Evolutionary conservation across 2,113 vertebrate species (phyloP), one percentile per base, ranked within the genome.

Genomic region (Eleginops maclovinus): DNA sequence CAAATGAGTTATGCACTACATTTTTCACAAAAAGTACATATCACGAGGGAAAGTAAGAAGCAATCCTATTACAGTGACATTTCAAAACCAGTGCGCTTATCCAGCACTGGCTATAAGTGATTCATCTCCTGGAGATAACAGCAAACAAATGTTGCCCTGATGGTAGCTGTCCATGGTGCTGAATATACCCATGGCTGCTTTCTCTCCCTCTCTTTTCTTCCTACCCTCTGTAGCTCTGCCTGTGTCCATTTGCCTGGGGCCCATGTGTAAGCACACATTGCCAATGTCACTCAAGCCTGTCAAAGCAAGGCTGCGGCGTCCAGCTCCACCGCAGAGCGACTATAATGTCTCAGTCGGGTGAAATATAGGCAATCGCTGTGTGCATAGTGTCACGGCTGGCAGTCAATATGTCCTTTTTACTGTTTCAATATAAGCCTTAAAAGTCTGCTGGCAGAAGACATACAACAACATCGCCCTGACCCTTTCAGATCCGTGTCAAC

Each of bases 331-430:
- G 11, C 76, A 41, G 70, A 16, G 15, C 4, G 1, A 40, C 82
- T 80, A 77, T 63, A 82, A 87, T 64, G 75, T 79, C 68, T 60
- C 75, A 65, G 65, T 67, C 77, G 49, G 55, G 65, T 87, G 88
- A 91, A 91, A 85, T 90, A 89, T 84, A 85, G 75, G 79, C 83
- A 77, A 83, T 86, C 58, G 41, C 26, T 43, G 75, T 74, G 81
- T 67, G 75, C 75, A 75, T 54, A 66, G 79, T 82, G 83, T 85
- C 81, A 69, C 77, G 1, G 22, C 41, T 44, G 65, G 69, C 79
- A 81, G 84, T 83, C 78, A 79, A 79, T 83, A 79, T 67, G 80
- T 90, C 83, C 80, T 72, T 90, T 85, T 89, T 86, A 92, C 87
- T 26, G 79, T 85, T 88, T 86, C 79, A 68, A 72, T 70, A 80